Conservation (phyloP, 2,113 vertebrate species). For the Meriones unguiculatus region DNA sequence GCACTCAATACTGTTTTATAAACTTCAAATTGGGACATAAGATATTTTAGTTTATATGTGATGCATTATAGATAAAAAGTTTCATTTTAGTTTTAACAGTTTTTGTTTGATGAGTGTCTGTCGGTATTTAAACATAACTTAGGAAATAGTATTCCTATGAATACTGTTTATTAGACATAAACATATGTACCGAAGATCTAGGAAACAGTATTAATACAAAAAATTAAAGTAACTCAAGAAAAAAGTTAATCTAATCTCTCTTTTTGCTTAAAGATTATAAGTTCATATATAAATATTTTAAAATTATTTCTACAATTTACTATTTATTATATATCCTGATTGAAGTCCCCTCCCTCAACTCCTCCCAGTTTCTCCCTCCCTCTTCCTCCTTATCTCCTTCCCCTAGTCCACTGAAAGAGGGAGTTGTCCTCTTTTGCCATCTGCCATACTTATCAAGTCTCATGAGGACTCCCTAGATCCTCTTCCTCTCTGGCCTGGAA, state of each 20-base stretch:
- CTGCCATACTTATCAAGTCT: too few species aligned
- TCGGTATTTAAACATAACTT: too few species aligned
- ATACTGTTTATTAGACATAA: neutral
- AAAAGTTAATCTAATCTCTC: neutral
- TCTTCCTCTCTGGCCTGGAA: too few species aligned
- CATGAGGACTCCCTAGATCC: too few species aligned
- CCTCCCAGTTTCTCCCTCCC: too few species aligned
- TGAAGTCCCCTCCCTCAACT: too few species aligned
- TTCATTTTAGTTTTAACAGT: neutral
- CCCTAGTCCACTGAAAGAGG: too few species aligned
- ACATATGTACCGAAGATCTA: neutral
- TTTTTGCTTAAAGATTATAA: neutral
- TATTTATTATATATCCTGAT: too few species aligned
- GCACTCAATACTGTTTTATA: neutral
- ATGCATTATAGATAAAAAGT: neutral
- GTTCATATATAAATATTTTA: neutral
- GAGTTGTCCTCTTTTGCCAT: too few species aligned
- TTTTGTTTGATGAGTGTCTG: neutral
- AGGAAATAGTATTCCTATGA: neutral
- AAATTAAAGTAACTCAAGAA: neutral
- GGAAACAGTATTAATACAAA: neutral
- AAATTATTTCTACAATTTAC: too few species aligned
- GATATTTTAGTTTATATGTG: neutral
- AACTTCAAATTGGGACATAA: neutral
- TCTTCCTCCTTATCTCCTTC: too few species aligned